Conservation (phyloP, 2,888 invertebrate genomes). For the Drosophila antonietae region DNA sequence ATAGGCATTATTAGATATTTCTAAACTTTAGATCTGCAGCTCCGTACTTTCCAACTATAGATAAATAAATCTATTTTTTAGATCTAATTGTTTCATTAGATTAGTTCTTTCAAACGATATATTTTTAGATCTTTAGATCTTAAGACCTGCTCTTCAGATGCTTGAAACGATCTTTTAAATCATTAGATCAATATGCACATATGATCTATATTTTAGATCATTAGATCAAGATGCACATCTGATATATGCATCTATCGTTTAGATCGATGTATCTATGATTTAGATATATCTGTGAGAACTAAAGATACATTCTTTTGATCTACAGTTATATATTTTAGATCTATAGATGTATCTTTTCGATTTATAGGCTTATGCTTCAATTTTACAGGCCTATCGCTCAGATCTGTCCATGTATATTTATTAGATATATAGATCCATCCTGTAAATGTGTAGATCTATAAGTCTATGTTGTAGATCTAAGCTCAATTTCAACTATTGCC, state of each 20-base stretch:
- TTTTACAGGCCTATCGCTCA: too few relatives aligned
- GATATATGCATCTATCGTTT: not conserved
- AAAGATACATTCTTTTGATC: not conserved
- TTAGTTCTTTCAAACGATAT: too few relatives aligned
- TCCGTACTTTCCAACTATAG: not conserved
- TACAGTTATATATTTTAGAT: not conserved
- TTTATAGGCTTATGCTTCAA: too few relatives aligned
- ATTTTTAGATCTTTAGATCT: too few relatives aligned
- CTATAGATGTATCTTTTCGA: not conserved
- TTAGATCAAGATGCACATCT: not conserved
- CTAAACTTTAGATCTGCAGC: not conserved
- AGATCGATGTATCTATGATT: not conserved
- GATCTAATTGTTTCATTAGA: not conserved
- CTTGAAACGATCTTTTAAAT: too few relatives aligned
- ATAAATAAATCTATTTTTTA: not conserved
- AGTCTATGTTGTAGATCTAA: not conserved
- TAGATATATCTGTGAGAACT: not conserved
- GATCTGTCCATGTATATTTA: too few relatives aligned
- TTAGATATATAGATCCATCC: too few relatives aligned
- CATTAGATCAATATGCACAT: too few relatives aligned
- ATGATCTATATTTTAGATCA: too few relatives aligned
- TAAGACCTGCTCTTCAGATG: too few relatives aligned
- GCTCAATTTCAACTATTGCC: not conserved
- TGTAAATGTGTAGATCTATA: not conserved
- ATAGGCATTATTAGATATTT: not conserved